Conservation (phyloP, 2,888 invertebrate genomes). For the Rhagium mordax region DNA sequence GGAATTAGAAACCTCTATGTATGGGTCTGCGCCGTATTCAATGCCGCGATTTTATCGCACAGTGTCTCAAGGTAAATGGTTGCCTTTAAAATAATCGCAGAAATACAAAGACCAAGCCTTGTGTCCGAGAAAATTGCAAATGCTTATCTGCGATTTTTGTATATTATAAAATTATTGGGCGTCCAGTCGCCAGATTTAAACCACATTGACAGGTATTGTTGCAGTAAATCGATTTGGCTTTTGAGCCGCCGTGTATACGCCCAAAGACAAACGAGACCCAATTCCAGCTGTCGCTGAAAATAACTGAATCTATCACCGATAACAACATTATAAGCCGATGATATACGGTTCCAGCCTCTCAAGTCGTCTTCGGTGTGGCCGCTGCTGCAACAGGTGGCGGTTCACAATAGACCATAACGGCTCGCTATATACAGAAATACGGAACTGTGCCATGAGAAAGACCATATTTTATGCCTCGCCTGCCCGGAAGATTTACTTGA, state of each 20-base stretch:
- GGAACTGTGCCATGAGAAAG: conserved; percentile 30
- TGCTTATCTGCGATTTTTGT: too few species aligned
- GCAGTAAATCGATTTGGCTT: too few species aligned
- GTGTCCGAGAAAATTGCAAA: neutral
- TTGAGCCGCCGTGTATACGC: too few species aligned
- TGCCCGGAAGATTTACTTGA: conserved; percentile 22
- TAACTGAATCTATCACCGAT: neutral
- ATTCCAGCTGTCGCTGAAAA: neutral
- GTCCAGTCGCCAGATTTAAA: too few species aligned
- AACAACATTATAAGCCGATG: conserved; percentile 7
- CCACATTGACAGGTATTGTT: too few species aligned
- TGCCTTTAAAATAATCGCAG: neutral
- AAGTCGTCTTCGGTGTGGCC: conserved; percentile 29
- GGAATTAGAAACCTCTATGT: conserved; percentile 30
- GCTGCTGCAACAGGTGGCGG: conserved; percentile 34
- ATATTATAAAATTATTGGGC: too few species aligned
- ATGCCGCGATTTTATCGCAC: conserved; percentile 8
- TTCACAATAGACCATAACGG: conserved; percentile 39
- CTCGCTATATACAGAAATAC: conserved; percentile 35
- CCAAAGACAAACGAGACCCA: too few species aligned
- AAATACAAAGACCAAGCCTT: neutral
- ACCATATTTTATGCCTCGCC: conserved; percentile 15
- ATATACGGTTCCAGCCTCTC: neutral
- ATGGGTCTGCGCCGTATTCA: conserved; percentile 17
- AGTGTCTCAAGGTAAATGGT: conserved; percentile 15